phyloP scores from a whole-genome alignment of 1,140 invertebrate species.

The Caerostris extrusa region DNA sequence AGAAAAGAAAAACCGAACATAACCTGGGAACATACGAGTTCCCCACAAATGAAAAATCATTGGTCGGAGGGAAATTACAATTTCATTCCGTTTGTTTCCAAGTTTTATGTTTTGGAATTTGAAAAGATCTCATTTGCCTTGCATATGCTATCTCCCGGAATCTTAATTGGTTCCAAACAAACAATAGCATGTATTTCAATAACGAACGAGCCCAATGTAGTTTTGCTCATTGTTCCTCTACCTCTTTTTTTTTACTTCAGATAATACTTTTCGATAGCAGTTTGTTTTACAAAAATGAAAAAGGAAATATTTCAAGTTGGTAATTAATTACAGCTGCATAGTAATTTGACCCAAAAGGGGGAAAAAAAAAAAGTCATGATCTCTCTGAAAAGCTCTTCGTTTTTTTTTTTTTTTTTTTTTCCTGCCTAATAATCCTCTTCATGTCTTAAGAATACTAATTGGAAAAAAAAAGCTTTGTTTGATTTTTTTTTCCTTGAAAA shows the following conservation, averaged over 20 bases:
- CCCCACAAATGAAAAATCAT: neutral
- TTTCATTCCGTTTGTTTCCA: neutral
- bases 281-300: neutral
- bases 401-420: neutral
- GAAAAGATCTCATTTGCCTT: constrained; percentile 16
- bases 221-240: neutral
- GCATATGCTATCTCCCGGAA: neutral
- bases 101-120: neutral
- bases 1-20: too few relatives aligned
- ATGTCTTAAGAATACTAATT: neutral
- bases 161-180: constrained; percentile 38
- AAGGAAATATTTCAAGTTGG: neutral
- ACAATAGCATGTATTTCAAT: constrained; percentile 20
- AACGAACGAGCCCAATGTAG: neutral
- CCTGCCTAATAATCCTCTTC: neutral
- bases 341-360: neutral
- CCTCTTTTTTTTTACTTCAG: neutral
- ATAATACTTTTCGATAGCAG: neutral
- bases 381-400: neutral
- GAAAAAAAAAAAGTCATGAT: neutral
- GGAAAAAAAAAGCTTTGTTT: neutral
- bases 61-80: neutral
- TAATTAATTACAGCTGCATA: neutral
- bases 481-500: neutral
- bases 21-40: neutral